Base-by-base conservation (phyloP, 2,797 vertebrate genomes). In the Gymnodraco acuticeps region DNA sequence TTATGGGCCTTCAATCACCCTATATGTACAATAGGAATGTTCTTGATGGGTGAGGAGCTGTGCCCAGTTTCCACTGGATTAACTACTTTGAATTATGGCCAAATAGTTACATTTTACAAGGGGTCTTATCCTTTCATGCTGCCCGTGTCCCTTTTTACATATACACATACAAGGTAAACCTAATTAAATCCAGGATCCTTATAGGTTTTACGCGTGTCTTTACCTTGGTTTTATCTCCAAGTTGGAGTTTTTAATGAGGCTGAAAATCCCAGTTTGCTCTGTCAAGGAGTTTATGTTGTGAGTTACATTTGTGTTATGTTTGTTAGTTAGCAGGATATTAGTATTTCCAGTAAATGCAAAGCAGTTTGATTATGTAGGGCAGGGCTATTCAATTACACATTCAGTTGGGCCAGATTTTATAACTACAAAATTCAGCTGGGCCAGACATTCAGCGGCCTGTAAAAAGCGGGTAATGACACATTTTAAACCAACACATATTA, bases 1-100 rank as follows among this genome's bases (percentile, higher is more conserved):
- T 17, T 5, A 5, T 27, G 13, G 19, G 20, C 17, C 60, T 60
- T 59, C 58, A 46, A 23, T 63, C 11, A 53, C 16, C 43, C 16
- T 43, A 50, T 19, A 63, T 81, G 31, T 70, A 75, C 14, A 54
- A 10, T 23, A 60, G n/a, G 13, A 46, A 23, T 4, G 48, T 47
- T 73, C 42, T 62, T 2, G n/a, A 64, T 62, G 19, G 17, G 15
- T 13, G 17, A 33, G 4, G 55, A 68, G 31, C n/a, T 62, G 54
- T 43, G n/a, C 53, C 3, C 16, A 23, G 13, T 61, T 64, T 64
- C 43, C 14, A 0, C 38, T 45, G 19, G 16, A 63, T 54, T 3
- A 16, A 14, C 10, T 43, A 1, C 41, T 62, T 58, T 33, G 42
- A 17, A 45, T 50, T 47, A 9, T 42, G 19, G 19, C 38, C 50